These are phyloP conservation scores for Phorcus lineatus DNA, from an alignment of 2,888 invertebrate species.

Conservation along the genomic window DNA sequence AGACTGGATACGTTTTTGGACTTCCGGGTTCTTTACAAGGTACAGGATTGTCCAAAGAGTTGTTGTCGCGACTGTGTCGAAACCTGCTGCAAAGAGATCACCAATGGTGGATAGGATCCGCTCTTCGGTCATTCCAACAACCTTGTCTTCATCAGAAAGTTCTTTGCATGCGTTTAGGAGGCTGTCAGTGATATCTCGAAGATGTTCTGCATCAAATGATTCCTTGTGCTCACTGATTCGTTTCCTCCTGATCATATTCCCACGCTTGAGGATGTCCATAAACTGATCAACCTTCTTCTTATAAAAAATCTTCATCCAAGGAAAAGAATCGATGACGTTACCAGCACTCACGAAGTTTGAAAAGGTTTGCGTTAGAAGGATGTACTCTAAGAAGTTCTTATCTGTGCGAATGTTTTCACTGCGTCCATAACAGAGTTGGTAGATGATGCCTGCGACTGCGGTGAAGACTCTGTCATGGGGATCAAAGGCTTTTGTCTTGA, in stretches of 20 bases:
- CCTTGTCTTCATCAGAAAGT: slow-evolving; percentile 23
- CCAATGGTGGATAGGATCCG: slow-evolving; percentile 41
- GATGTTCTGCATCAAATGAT: slow-evolving; percentile 33
- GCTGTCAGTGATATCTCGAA: slow-evolving; percentile 56
- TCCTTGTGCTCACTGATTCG: slow-evolving; percentile 39
- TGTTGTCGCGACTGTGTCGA: slow-evolving; percentile 50
- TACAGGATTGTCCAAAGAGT: slow-evolving; percentile 49
- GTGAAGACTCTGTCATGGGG: slow-evolving; percentile 25
- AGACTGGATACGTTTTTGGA: slow-evolving; percentile 46
- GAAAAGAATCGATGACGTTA: slow-evolving; percentile 49
- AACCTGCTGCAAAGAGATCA: slow-evolving; percentile 54
- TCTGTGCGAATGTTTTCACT: slow-evolving; percentile 35
- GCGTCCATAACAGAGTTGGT: slow-evolving; percentile 43
- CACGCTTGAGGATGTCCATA: slow-evolving; percentile 7
- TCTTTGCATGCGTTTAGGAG: slow-evolving; percentile 40
- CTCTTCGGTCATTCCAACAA: slow-evolving; percentile 27
- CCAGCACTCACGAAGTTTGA: slow-evolving; percentile 39
- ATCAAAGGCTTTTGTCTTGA: slow-evolving; percentile 18
- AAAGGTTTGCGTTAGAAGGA: slow-evolving; percentile 25
- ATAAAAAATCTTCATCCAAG: slow-evolving; percentile 46
- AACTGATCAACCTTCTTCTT: slow-evolving; percentile 32
- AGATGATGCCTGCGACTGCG: slow-evolving; percentile 35
- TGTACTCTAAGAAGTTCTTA: slow-evolving; percentile 20
- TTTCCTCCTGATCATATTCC: background rate
- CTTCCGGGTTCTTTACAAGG: slow-evolving; percentile 45